Conservation (phyloP, 2,113 vertebrate species). For the Nyctibius bracteatus region DNA sequence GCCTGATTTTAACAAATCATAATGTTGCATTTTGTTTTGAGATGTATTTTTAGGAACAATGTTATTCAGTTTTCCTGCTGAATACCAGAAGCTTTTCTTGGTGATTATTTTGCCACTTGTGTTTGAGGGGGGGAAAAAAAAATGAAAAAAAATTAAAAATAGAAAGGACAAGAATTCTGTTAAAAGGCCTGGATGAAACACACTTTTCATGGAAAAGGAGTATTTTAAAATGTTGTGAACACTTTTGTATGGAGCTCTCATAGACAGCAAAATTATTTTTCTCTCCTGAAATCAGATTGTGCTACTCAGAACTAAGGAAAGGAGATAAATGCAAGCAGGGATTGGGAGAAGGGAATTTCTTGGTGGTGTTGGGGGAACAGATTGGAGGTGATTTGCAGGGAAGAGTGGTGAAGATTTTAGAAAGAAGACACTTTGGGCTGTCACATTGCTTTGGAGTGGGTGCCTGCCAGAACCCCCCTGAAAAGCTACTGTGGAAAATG, state of each 20-base stretch:
- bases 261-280: not conserved
- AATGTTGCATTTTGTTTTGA: not conserved
- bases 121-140: not conserved
- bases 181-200: not conserved
- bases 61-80: not conserved
- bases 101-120: not conserved
- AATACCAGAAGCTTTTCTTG: not conserved
- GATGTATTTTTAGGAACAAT: not conserved
- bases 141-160: not conserved
- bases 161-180: not conserved
- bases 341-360: not conserved
- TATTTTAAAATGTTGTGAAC: not conserved
- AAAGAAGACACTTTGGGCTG: not conserved
- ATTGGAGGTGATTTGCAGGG: not conserved
- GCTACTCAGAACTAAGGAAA: not conserved
- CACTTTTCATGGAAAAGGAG: not conserved
- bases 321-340: not conserved
- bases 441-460: not conserved
- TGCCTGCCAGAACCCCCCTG: not conserved
- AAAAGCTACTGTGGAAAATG: not conserved
- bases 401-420: not conserved
- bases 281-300: not conserved
- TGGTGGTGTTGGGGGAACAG: rapidly evolving
- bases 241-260: not conserved
- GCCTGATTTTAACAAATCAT: not conserved